Evolutionary conservation across 2,797 vertebrate species (phyloP).

Genomic region (Myotis pilosus): DNA sequence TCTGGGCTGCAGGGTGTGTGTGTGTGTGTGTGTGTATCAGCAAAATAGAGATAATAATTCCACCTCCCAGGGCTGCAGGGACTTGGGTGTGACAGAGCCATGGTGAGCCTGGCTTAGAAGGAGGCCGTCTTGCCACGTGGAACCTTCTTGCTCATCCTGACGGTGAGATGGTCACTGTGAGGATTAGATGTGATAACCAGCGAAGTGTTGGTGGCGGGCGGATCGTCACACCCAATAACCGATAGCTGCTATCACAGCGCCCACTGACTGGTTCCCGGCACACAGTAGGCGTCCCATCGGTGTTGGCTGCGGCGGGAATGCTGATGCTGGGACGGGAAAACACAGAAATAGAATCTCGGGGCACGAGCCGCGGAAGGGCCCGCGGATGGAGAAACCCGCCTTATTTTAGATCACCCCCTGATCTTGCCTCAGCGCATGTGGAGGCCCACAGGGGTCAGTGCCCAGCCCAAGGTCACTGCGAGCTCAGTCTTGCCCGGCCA

Average conservation of each 20-base stretch:
- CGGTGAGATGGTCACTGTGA: neutral
- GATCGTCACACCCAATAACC: neutral
- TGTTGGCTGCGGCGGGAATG: neutral
- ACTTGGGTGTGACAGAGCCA: neutral
- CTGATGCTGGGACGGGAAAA: neutral
- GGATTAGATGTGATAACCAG: fast-evolving
- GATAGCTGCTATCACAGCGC: fast-evolving
- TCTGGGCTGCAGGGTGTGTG: neutral
- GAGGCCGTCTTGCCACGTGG: neutral
- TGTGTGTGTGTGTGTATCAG: neutral
- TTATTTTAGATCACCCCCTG: slow-evolving; percentile 13
- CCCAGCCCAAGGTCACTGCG: fast-evolving
- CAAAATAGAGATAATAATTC: neutral
- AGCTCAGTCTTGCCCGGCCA: neutral
- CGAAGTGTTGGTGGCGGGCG: fast-evolving
- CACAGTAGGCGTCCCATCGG: neutral
- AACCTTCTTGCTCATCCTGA: too few relatives aligned
- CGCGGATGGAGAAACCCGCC: neutral
- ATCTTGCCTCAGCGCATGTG: neutral
- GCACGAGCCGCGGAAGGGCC: neutral
- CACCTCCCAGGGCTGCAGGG: neutral
- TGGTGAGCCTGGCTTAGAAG: neutral
- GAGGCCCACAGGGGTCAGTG: neutral
- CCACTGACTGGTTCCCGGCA: neutral
- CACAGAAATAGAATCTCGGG: neutral